Base-by-base conservation (phyloP, 2,113 vertebrate genomes). In the Psittacula cyanocephala region DNA sequence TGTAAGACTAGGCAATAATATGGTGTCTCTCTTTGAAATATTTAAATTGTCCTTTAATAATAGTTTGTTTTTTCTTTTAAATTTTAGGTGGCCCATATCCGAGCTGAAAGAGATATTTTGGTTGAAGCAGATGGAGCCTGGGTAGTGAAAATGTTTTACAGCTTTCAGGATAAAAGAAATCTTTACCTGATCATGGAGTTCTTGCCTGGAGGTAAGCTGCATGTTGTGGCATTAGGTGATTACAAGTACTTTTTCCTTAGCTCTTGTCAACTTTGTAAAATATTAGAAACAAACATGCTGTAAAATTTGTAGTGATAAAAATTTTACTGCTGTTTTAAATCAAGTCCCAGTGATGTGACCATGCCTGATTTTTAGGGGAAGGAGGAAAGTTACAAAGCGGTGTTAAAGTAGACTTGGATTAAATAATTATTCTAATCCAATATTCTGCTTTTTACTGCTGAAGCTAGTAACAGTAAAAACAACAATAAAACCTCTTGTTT, bases 121-220 rank as follows among this genome's bases (percentile, higher is more conserved):
- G 99, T 99, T 81, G 99, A 99, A 98, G 99, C 99, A 0, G 99
- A 99, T 85, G 99, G 99, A 39, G 99, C 99, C 70, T 99, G 99
- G 99, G 99, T 99, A 82, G 99, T 99, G 81, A 99, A 99, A 97
- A 99, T 99, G 99, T 99, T 99, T 96, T 99, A 99, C 97, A 99
- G 99, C 97, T 99, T 99, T 96, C 99, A 99, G 97, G 99, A 99
- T 97, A 99, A 99, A 96, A 98, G 98, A 95, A 99, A 99, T 97
- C 99, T 99, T 79, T 99, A 99, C 96, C 98, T 99, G 68, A 99
- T 99, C 97, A 99, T 99, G 99, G 99, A 99, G 92, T 99, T 99
- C 96, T 98, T 99, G 64, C 99, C 99, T 70, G 99, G 99, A 98
- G 99, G 99, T 99, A 94, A 97, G 91, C 33, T 89, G 12, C 29